These are phyloP conservation scores for Idris sp. DNA, from an alignment of 1,140 invertebrate species.

Conservation along the genomic window DNA sequence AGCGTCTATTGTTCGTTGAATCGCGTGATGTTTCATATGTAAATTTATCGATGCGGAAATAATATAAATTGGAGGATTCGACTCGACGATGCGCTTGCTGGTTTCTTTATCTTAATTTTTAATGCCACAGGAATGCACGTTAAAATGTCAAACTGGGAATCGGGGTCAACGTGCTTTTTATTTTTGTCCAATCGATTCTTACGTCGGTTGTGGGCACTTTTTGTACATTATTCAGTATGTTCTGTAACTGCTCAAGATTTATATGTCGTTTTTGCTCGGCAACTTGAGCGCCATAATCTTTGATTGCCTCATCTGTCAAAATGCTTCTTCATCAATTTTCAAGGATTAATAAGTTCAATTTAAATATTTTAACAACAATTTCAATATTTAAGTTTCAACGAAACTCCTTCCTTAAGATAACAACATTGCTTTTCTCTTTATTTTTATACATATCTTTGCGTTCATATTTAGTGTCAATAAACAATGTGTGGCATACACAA, in stretches of 20 bases:
- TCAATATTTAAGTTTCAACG: too few relatives aligned
- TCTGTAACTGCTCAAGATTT: conserved; percentile 29
- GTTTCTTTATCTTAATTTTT: conserved; percentile 45
- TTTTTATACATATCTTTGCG: too few relatives aligned
- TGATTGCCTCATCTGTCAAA: conserved; percentile 26
- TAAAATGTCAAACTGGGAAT: conserved; percentile 32
- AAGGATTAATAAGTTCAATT: too few relatives aligned
- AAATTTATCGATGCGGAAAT: conserved; percentile 21
- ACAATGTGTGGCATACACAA: too few relatives aligned
- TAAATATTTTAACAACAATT: too few relatives aligned
- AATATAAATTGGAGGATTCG: conserved; percentile 19
- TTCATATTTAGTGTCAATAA: too few relatives aligned
- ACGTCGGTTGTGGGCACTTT: conserved; percentile 28
- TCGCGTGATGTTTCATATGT: conserved; percentile 17
- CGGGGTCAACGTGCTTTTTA: conserved; percentile 53
- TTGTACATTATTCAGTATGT: conserved; percentile 54
- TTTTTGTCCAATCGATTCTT: conserved; percentile 51
- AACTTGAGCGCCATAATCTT: conserved; percentile 30
- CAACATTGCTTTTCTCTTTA: too few relatives aligned
- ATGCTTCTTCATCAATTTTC: too few relatives aligned
- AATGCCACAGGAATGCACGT: conserved; percentile 5
- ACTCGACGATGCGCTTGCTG: too few relatives aligned
- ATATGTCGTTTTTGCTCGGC: conserved; percentile 34
- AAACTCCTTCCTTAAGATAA: too few relatives aligned
- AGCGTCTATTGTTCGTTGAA: conserved; percentile 2